Base-by-base conservation (phyloP, 2,113 vertebrate species). In the Scortum barcoo region DNA sequence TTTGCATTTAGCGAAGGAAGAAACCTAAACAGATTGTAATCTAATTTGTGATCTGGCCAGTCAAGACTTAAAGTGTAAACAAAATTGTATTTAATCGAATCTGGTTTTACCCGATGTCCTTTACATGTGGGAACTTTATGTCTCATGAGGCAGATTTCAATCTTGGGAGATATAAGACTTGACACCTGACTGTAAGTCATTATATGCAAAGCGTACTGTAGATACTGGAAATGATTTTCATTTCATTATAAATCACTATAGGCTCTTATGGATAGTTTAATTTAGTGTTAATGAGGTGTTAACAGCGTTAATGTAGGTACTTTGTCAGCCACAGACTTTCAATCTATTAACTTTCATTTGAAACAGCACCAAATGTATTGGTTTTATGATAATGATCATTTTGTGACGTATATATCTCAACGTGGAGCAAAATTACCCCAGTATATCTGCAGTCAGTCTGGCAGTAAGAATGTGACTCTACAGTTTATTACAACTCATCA, bases 391-490 rank as follows among this genome's bases (percentile, higher is more conserved):
- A 17, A 2, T 40, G 42, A 73, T 57, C 24, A 38, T 66, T 66
- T 61, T 13, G 14, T 30, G 17, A 19, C 28, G 53, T 80, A 30
- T 7, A 2, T 20, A 50, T 75, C n/a, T 60, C 30, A 26, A 20
- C 5, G 2, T 24, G 42, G 36, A 51, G 42, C 26, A 33, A 50
- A 70, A 58, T 36, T 11, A 1, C 28, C 36, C 10, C 13, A 14
- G 36, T 50, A 40, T 78, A 70, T 46, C 80, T 78, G 19, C 53
- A 72, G 72, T 63, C 46, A 70, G 72, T 75, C 57, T 82, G 75
- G 80, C 58, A 80, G 73, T 63, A 57, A 69, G 40, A 66, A 33
- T 56, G 48, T 78, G 81, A 85, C 70, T 65, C 71, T 28, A 74
- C 48, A 73, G 30, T 73, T 71, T 28, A 73, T 57, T 42, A 73